Evolutionary conservation across 2,888 invertebrate species (phyloP).

Genomic region (Xestia sexstrigata): DNA sequence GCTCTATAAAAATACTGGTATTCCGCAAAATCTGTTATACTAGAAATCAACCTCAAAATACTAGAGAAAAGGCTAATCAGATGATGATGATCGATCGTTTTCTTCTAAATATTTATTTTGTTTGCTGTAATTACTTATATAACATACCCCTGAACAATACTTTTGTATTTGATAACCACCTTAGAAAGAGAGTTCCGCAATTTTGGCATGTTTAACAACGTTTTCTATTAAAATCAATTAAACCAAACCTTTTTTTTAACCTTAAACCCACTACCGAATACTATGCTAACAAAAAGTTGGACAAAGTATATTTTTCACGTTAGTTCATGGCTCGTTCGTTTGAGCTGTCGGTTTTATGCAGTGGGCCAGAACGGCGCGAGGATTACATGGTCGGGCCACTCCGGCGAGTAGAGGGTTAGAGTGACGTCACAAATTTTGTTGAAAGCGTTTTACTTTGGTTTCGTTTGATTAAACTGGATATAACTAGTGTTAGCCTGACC

Average conservation of each 20-base stretch:
- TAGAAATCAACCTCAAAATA: not conserved
- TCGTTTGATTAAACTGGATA: not conserved
- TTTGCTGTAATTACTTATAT: not conserved
- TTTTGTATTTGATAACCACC: no score
- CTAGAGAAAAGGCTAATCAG: not conserved
- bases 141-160: not conserved
- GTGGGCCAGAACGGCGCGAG: slow-evolving; percentile 53
- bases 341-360: slow-evolving; percentile 60
- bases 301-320: slow-evolving; percentile 42
- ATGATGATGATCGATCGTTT: not conserved
- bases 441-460: slow-evolving; percentile 22
- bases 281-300: slow-evolving; percentile 11
- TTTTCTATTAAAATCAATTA: not conserved
- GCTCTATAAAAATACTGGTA: not conserved
- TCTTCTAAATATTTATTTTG: not conserved
- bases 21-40: not conserved
- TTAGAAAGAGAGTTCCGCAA: not conserved
- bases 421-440: slow-evolving; percentile 49
- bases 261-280: not conserved
- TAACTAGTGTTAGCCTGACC: no score
- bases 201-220: not conserved
- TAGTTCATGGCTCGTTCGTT: slow-evolving; percentile 55
- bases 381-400: slow-evolving; percentile 54
- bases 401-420: slow-evolving; percentile 27
- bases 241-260: not conserved